These are phyloP conservation scores for Campylorhamphus procurvoides DNA, from an alignment of 2,113 vertebrate species.

Conservation along the genomic window DNA sequence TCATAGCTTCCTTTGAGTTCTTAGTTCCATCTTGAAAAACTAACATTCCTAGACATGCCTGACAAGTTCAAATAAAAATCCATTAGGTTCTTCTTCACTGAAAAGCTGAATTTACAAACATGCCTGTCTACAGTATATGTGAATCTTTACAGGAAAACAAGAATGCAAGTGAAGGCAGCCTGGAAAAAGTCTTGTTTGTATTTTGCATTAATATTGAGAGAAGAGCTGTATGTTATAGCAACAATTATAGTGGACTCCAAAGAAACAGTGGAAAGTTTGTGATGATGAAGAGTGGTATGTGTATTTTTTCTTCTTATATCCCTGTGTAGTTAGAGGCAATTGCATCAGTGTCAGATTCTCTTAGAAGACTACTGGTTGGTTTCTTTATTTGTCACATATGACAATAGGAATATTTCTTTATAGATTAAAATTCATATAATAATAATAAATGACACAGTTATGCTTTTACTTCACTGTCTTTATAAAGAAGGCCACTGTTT, in stretches of 20 bases:
- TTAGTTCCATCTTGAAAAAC: constrained; percentile 51
- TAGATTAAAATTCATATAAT: neutral
- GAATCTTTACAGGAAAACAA: neutral
- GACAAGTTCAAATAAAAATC: constrained; percentile 60
- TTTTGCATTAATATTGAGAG: neutral
- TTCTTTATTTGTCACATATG: neutral
- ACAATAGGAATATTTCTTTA: neutral
- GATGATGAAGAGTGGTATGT: neutral
- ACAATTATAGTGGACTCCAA: neutral
- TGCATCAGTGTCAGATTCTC: neutral
- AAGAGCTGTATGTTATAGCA: neutral
- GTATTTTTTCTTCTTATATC: neutral
- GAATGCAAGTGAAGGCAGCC: neutral
- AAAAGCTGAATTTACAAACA: constrained; percentile 32
- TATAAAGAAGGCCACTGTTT: neutral
- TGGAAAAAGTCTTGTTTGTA: neutral
- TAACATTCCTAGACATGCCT: constrained; percentile 39
- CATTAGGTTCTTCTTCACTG: constrained; percentile 26
- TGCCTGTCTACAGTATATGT: neutral
- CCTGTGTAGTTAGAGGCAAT: neutral
- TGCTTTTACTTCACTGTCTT: neutral
- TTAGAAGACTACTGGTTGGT: neutral
- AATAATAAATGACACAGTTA: neutral
- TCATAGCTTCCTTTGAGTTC: constrained; percentile 59
- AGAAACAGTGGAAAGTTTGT: neutral